A percentile compares a stretch with the other conserved stretches of the same genome.
Conservation (phyloP, 2,888 invertebrate species). For the Hirtodrosophila trivittata region DNA sequence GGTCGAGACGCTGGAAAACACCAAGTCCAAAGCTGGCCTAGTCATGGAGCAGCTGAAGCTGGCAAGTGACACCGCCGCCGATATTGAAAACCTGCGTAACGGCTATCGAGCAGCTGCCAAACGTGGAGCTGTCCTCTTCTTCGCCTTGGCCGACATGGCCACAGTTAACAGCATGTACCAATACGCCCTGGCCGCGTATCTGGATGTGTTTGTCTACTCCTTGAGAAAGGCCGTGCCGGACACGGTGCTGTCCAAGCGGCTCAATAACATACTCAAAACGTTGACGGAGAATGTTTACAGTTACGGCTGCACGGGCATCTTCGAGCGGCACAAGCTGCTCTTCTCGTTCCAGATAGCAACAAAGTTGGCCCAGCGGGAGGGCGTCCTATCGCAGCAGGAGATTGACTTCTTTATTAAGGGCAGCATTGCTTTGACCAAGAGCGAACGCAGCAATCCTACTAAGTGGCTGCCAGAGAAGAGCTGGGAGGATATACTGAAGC, state of each 20-base stretch:
- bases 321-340: conserved; percentile 94
- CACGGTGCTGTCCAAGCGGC: conserved; percentile 88
- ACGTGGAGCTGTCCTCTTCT: conserved; percentile 95
- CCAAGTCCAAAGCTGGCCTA: conserved; percentile 93
- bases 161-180: conserved; percentile 96
- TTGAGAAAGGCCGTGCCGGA: conserved; percentile 93
- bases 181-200: conserved; percentile 93
- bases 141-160: conserved; percentile 95
- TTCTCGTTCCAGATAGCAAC: conserved; percentile 96
- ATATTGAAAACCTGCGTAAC: conserved; percentile 93
- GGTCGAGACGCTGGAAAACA: conserved; percentile 93
- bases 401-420: conserved; percentile 97
- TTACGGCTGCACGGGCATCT: conserved; percentile 96
- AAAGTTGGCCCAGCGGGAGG: conserved; percentile 90
- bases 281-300: conserved; percentile 95
- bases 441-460: conserved; percentile 87
- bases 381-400: conserved; percentile 87
- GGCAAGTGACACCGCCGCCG: conserved; percentile 89
- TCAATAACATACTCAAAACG: conserved; percentile 92
- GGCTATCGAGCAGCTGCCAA: conserved; percentile 94
- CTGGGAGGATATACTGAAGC: conserved; percentile 93
- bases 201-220: conserved; percentile 93
- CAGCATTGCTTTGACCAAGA: conserved; percentile 90
- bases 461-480: conserved; percentile 89
- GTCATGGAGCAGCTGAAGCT: conserved; percentile 91